phyloP scores from a whole-genome alignment of 1,140 invertebrate species.

The Cydia pomonella region DNA sequence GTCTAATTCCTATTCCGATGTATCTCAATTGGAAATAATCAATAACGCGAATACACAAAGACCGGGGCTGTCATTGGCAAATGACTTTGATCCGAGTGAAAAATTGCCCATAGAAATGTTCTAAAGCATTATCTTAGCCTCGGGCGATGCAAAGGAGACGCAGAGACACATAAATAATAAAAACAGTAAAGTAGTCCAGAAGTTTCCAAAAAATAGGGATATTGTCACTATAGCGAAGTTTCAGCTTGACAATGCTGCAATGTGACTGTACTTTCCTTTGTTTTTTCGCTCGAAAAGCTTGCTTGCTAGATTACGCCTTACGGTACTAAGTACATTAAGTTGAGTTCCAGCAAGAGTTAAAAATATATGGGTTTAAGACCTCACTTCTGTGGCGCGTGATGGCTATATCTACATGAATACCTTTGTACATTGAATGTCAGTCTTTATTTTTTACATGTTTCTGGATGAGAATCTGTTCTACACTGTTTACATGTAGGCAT shows the following conservation, averaged over 20 bases:
- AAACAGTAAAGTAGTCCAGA: not conserved
- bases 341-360: too few relatives aligned
- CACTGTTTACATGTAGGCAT: not conserved
- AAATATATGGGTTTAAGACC: too few relatives aligned
- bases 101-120: slow-evolving; percentile 12
- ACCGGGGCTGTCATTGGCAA: slow-evolving; percentile 24
- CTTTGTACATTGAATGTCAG: not conserved
- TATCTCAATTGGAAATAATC: slow-evolving; percentile 23
- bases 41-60: slow-evolving; percentile 18
- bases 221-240: too few relatives aligned
- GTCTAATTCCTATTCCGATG: slow-evolving; percentile 11
- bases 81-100: slow-evolving; percentile 22
- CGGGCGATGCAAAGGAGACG: not conserved
- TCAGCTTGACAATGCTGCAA: too few relatives aligned
- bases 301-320: too few relatives aligned
- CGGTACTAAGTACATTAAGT: too few relatives aligned
- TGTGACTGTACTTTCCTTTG: too few relatives aligned
- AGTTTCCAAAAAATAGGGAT: too few relatives aligned
- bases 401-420: too few relatives aligned
- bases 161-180: not conserved
- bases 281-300: too few relatives aligned
- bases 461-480: not conserved
- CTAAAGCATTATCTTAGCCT: slow-evolving; percentile 14
- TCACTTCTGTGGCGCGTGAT: too few relatives aligned
- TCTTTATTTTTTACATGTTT: not conserved